Evolutionary conservation across 2,888 invertebrate genomes (phyloP).

Genomic region (Heteromyza rotundicornis): DNA sequence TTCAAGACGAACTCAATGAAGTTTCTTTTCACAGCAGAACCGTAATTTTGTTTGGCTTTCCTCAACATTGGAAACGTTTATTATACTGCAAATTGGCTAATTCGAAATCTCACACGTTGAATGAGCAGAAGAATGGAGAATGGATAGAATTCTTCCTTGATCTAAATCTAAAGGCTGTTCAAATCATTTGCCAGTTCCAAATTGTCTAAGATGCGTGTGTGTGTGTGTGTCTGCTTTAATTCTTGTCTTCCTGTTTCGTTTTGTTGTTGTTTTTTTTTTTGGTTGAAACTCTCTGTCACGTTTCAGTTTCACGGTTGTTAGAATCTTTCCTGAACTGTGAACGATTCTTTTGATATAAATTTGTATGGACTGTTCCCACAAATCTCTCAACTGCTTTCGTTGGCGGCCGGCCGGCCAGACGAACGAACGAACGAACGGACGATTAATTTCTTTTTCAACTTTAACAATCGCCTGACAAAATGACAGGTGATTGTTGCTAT

Average conservation of each 20-base stretch:
- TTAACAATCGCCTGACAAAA: conserved; percentile 57
- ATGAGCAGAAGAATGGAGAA: too few species aligned
- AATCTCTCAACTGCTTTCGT: background rate
- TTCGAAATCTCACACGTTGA: too few species aligned
- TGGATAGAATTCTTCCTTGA: too few species aligned
- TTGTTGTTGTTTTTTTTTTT: background rate
- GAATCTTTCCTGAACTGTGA: background rate
- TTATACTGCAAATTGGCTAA: background rate
- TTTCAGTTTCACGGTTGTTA: background rate
- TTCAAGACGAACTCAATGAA: too few species aligned
- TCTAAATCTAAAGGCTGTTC: background rate
- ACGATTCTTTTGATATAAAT: background rate
- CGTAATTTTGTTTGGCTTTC: too few species aligned
- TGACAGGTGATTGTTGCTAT: conserved; percentile 56
- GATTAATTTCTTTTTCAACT: conserved; percentile 43
- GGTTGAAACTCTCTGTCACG: too few species aligned
- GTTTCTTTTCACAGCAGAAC: too few species aligned
- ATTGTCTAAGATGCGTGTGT: background rate
- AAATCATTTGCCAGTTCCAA: background rate
- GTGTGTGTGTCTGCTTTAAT: background rate
- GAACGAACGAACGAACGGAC: too few species aligned
- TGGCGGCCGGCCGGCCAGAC: background rate
- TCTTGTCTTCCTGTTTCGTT: background rate
- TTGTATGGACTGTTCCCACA: conserved; percentile 5
- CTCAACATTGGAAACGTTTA: background rate